Percentiles rank a stretch among this genome's conserved stretches.
Conservation (phyloP, 2,797 vertebrate genomes). For the Pangasius djambal region DNA sequence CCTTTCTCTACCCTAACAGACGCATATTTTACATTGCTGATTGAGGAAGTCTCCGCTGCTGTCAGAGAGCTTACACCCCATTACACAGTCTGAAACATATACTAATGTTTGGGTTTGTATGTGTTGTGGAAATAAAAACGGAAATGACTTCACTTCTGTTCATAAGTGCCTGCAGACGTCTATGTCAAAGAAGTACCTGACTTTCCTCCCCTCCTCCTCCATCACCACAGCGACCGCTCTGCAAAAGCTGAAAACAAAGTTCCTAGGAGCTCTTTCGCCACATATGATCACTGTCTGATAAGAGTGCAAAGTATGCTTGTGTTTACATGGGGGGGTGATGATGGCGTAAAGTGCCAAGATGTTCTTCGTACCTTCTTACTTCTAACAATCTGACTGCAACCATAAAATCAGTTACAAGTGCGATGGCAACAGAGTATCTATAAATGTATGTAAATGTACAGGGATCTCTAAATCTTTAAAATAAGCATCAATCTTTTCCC, state of each 20-base stretch:
- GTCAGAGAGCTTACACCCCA: background rate
- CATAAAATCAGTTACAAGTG: constrained; percentile 4
- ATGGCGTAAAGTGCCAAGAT: background rate
- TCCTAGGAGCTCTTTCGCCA: background rate
- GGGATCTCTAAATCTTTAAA: background rate
- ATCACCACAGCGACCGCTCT: constrained; percentile 4
- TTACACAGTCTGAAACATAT: background rate
- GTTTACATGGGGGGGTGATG: background rate
- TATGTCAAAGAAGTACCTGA: background rate
- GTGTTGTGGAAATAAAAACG: background rate
- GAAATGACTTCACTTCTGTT: background rate
- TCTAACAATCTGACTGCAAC: background rate
- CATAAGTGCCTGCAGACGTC: background rate
- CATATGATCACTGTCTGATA: constrained; percentile 4
- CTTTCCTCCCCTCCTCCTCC: background rate
- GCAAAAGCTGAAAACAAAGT: background rate
- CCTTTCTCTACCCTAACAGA: background rate
- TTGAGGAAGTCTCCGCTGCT: constrained; percentile 14
- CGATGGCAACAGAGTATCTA: background rate
- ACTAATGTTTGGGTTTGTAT: too few species aligned
- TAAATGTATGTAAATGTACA: background rate
- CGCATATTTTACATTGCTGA: background rate
- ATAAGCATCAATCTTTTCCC: background rate
- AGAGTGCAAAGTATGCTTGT: constrained; percentile 20
- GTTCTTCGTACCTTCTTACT: background rate